A percentile compares a stretch with the other conserved stretches of the same genome.
phyloP scores from a whole-genome alignment of 2,797 vertebrate genomes.

The Lutjanus campechanus region DNA sequence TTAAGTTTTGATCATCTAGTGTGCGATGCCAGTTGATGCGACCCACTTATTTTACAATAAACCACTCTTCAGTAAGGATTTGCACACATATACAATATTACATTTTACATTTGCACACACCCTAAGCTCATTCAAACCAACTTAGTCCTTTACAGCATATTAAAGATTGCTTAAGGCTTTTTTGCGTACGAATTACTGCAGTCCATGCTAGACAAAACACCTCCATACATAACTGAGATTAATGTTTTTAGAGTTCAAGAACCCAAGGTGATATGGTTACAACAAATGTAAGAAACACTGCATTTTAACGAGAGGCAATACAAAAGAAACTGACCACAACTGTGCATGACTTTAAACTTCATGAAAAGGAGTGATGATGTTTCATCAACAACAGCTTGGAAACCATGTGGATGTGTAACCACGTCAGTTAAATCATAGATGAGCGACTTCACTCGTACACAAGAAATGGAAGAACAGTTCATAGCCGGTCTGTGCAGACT shows the following conservation, averaged over 20 bases:
- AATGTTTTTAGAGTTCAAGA: slow-evolving; percentile 58
- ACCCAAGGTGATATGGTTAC: slow-evolving; percentile 61
- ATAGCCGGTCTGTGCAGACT: slow-evolving; percentile 40
- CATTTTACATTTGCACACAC: slow-evolving; percentile 68
- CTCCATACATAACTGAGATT: slow-evolving; percentile 62
- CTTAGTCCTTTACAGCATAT: slow-evolving; percentile 68
- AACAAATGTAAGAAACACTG: slow-evolving; percentile 66
- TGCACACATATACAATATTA: slow-evolving; percentile 66
- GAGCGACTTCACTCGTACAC: slow-evolving; percentile 60
- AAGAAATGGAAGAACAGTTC: slow-evolving; percentile 82
- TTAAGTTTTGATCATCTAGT: slow-evolving; percentile 58
- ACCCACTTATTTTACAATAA: slow-evolving; percentile 73
- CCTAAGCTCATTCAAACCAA: slow-evolving; percentile 68
- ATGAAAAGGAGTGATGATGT: slow-evolving; percentile 43
- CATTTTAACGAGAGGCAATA: slow-evolving; percentile 66
- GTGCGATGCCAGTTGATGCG: slow-evolving; percentile 72
- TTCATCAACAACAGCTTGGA: slow-evolving; percentile 49
- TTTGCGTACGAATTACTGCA: slow-evolving; percentile 76
- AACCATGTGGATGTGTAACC: slow-evolving; percentile 39
- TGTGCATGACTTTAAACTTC: slow-evolving; percentile 47
- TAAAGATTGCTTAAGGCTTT: slow-evolving; percentile 78
- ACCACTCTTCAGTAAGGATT: slow-evolving; percentile 64
- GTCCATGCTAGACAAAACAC: slow-evolving; percentile 71
- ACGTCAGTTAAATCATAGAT: slow-evolving; percentile 59
- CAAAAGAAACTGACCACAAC: slow-evolving; percentile 38